Percentiles rank a stretch among this genome's conserved stretches.
Conservation (phyloP, 2,113 vertebrate species). For the Agapornis roseicollis region DNA sequence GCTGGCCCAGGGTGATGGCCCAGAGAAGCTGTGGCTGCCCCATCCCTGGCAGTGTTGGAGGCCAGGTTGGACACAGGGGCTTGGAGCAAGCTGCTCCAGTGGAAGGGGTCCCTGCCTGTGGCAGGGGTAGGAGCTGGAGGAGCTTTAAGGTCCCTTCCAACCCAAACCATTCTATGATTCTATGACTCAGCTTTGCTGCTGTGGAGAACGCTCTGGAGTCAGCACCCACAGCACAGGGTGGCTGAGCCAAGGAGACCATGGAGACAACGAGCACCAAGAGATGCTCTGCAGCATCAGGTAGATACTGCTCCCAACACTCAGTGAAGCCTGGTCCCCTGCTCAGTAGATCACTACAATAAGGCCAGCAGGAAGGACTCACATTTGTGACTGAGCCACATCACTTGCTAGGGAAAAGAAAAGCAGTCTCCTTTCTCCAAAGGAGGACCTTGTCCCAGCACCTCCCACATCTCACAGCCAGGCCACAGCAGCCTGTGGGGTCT, state of each 20-base stretch:
- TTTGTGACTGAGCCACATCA: not conserved
- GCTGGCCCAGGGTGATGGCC: too few relatives aligned
- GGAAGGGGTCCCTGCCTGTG: not conserved
- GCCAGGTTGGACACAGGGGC: too few relatives aligned
- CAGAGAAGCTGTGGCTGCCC: too few relatives aligned
- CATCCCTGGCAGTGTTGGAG: too few relatives aligned
- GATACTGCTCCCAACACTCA: not conserved
- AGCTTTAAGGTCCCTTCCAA: not conserved
- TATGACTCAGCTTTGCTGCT: not conserved
- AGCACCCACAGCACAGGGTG: fast-evolving
- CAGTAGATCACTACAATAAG: fast-evolving
- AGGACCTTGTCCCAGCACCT: not conserved
- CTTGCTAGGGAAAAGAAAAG: not conserved
- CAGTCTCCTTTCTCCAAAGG: not conserved
- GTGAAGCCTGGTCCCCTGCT: not conserved
- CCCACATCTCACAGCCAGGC: not conserved
- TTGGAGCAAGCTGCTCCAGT: not conserved
- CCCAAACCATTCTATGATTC: not conserved
- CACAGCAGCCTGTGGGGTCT: not conserved
- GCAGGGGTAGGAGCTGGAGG: not conserved
- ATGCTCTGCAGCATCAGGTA: not conserved
- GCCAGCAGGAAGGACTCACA: not conserved
- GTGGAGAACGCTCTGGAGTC: fast-evolving
- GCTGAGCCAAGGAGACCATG: fast-evolving
- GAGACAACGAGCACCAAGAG: not conserved